Conservation (phyloP, 2,888 invertebrate genomes). For the Caenorhabditis sp. region DNA sequence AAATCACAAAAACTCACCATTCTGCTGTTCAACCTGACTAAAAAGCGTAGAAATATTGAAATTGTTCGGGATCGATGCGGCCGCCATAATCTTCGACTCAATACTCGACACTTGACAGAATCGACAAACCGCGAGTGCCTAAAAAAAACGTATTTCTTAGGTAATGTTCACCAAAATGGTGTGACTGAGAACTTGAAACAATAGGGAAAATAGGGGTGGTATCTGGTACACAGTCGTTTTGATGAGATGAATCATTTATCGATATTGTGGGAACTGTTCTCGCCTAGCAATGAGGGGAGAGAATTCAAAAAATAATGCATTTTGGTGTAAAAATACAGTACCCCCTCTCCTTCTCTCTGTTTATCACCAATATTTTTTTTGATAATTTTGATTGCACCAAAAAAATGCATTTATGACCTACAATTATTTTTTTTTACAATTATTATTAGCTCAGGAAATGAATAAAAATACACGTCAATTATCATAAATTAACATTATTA, state of each 20-base stretch:
- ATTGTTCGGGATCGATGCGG: background rate
- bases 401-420: too few species aligned
- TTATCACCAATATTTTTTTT: too few species aligned
- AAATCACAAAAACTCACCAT: background rate
- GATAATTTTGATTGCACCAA: too few species aligned
- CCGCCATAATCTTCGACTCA: constrained; percentile 18
- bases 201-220: constrained; percentile 9
- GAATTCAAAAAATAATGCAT: background rate
- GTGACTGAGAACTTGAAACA: too few species aligned
- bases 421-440: too few species aligned
- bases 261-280: background rate
- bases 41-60: constrained; percentile 8
- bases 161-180: background rate
- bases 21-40: background rate
- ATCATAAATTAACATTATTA: too few species aligned
- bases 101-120: constrained; percentile 22
- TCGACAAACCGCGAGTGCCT: constrained; percentile 25
- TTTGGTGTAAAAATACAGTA: background rate
- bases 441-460: too few species aligned
- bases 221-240: too few species aligned
- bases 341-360: too few species aligned
- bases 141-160: too few species aligned
- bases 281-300: background rate
- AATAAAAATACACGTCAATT: too few species aligned
- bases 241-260: background rate